Percentiles rank a stretch among this genome's conserved stretches.
Conservation (phyloP, 2,113 vertebrate species). For the Peromyscus maniculatus region DNA sequence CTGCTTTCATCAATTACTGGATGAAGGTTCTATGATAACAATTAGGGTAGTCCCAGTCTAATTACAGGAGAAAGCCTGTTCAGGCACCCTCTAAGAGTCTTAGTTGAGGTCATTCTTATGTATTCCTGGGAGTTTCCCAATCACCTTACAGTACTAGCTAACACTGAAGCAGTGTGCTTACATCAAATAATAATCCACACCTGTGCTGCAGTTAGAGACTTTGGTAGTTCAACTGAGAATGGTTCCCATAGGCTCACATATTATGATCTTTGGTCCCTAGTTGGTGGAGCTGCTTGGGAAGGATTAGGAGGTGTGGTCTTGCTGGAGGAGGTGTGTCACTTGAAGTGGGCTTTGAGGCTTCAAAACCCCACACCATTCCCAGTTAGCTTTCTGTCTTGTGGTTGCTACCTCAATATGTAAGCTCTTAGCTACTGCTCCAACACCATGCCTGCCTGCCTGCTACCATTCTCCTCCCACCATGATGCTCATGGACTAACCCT, state of each 20-base stretch:
- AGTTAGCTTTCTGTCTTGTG: background rate
- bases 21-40: too few species aligned
- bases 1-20: too few species aligned
- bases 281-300: background rate
- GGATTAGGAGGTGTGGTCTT: background rate
- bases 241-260: background rate
- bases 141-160: background rate
- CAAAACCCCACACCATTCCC: background rate
- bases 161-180: background rate
- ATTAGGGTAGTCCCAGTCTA: too few species aligned
- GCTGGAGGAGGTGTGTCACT: background rate
- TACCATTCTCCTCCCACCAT: background rate
- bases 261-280: background rate
- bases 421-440: background rate
- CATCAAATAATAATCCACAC: background rate
- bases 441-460: background rate
- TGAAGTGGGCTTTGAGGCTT: background rate
- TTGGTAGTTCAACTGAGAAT: background rate
- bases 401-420: background rate
- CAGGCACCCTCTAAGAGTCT: too few species aligned
- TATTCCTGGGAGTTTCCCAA: too few species aligned
- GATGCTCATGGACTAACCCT: background rate
- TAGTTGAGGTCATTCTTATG: too few species aligned
- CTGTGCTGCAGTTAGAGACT: background rate
- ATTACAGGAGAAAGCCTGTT: too few species aligned